These are phyloP conservation scores for Paelopatides confundens DNA, from an alignment of 53 echinoderm and acorn worm genomes.

Conservation along the genomic window DNA sequence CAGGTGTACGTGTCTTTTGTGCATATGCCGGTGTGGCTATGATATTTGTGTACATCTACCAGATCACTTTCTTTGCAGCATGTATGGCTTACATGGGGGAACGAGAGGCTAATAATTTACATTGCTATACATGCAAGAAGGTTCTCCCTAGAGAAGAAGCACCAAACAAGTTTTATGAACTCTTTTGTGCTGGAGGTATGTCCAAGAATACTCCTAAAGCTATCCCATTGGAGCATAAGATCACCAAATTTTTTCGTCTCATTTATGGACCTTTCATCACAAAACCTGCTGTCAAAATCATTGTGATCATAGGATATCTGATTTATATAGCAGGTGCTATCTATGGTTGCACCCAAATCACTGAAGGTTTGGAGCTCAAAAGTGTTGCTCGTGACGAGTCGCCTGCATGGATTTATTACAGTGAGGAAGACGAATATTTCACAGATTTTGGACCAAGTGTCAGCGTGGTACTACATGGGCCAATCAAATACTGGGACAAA, in stretches of 20 bases:
- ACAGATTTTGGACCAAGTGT: constrained; percentile 79
- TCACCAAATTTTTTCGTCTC: constrained; percentile 91
- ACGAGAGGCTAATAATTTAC: constrained; percentile 88
- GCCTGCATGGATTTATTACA: constrained; percentile 80
- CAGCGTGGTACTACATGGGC: constrained; percentile 71
- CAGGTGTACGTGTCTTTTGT: constrained; percentile 92
- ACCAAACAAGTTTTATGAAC: constrained; percentile 87
- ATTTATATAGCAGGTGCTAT: constrained; percentile 84
- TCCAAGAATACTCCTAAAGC: constrained; percentile 71
- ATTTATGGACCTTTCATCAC: constrained; percentile 94
- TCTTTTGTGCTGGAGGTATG: constrained; percentile 94
- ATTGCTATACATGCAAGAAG: constrained; percentile 93
- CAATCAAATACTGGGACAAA: constrained; percentile 80
- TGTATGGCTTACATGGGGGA: constrained; percentile 90
- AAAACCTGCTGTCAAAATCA: constrained; percentile 75
- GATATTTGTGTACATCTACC: constrained; percentile 98
- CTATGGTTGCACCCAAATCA: constrained; percentile 91
- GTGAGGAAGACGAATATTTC: constrained; percentile 84
- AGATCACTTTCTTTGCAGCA: constrained; percentile 97
- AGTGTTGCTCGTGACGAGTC: constrained; percentile 92
- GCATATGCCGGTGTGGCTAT: constrained; percentile 92
- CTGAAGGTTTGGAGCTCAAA: constrained; percentile 88
- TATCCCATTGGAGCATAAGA: constrained; percentile 84
- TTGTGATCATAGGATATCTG: constrained; percentile 73
- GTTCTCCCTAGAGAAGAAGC: constrained; percentile 86